Evolutionary conservation across 2,113 vertebrate species (phyloP), one percentile per base, ranked within the genome.

Genomic region (Syrrhaptes paradoxus): DNA sequence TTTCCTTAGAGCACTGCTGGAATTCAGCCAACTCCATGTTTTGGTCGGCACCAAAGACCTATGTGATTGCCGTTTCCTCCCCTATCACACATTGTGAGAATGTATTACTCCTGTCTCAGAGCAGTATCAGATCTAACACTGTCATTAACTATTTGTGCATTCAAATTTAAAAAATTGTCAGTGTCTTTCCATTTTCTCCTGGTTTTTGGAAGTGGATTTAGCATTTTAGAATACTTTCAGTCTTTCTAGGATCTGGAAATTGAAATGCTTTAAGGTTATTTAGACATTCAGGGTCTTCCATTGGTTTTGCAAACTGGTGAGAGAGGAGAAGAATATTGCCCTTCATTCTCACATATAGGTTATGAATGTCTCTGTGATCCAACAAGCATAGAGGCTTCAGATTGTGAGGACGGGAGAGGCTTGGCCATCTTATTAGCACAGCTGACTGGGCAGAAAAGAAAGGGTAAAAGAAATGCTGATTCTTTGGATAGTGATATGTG

Each of bases 1-100:
- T 95, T 97, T 95, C 88, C 88, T 84, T 63, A 81, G 72, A 80
- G 52, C 52, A 41, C 45, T 78, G 32, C 48, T 96, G 95, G 86
- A 81, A 96, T 93, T 93, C 83, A 74, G 61, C 71, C 90, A 91
- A 8, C 24, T 63, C 34, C 41, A 19, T 87, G 59, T 87, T 89
- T 92, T 93, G 80, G 45, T 92, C 59, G 38, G 58, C 49, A 85
- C 70, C 70, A 87, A 80, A 80, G 78, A 75, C 74, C 92, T 70
- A 2, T 71, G 71, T 89, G 66, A 91, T 85, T 95, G 71, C 74
- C 17, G 10, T 89, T 96, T 96, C 93, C 84, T 92, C 66, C n/a
- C 20, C 32, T 70, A 8, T 67, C 46, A 74, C 68, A 73, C 34
- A 8, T 18, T 81, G 29, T 72, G 55, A 65, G 52, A 65, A 68